Base-by-base conservation (phyloP, 2,888 invertebrate genomes). In the Oegoconia quadripuncta region DNA sequence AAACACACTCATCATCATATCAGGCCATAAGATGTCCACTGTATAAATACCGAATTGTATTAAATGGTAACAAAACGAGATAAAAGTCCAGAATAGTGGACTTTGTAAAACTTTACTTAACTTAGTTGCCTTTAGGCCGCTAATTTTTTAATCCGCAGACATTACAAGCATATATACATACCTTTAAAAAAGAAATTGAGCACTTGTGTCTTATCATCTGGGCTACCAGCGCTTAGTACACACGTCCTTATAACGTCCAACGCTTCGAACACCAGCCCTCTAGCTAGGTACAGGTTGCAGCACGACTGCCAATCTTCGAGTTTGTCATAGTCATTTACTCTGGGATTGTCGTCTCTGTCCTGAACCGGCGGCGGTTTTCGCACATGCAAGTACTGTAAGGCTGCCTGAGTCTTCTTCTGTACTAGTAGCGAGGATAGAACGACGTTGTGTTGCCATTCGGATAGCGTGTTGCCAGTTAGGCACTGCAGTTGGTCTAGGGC, bases 401-500 rank as follows among this genome's bases (percentile, higher is more conserved):
- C 95, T 8, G 92, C 88, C 55, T 91, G 91, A 0, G 90, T 89
- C 50, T 93, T 91, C 48, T 91, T 89, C 59, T 94, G 93, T 0
- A 90, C 88, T 3, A 94, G 77, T 3, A 93, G 74, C 0, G 93
- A 88, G 3, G 91, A 89, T 3, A 95, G 67, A 0, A 93, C 91
- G 0, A 91, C 88, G 40, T 88, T 88, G 69, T 95, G 95, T 63
- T 95, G 94, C 93, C 93, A 93, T 7, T 90, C 88, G 16, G 90
- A 89, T 11, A 95, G 80, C 14, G 82, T 78, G 53, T 86, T 80
- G 52, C 88, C 87, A 0, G 93, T 89, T 15, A 90, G 68, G 57
- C 93, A 91, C 51, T 93, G 84, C 3, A 94, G 77, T 49, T 91
- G 89, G 51, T 90, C 89, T 37, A 93, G 77, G 0, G 93, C 92